These are phyloP conservation scores for Festucalex cinctus DNA, from an alignment of 2,113 vertebrate genomes.

Conservation along the genomic window DNA sequence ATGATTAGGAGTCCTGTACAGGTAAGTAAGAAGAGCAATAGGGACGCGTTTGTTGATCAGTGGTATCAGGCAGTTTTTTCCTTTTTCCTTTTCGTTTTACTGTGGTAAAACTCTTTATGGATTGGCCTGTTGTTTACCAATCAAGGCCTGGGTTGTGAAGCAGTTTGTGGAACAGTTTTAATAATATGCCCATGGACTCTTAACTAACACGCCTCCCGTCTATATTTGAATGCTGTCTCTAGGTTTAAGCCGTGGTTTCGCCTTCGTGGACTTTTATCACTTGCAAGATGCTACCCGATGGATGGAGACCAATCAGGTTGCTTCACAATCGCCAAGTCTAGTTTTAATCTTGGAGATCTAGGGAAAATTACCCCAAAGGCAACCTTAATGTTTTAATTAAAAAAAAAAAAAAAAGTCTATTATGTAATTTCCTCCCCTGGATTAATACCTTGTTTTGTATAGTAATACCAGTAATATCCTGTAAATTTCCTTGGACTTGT, in stretches of 20 bases:
- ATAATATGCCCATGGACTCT: conserved; percentile 96
- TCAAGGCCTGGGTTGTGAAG: conserved; percentile 94
- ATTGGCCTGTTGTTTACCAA: conserved; percentile 83
- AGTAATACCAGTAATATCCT: conserved; percentile 13
- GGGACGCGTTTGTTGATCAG: conserved; percentile 28
- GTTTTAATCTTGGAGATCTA: conserved; percentile 79
- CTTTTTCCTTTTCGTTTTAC: conserved; percentile 75
- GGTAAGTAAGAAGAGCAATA: conserved; percentile 58
- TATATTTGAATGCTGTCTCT: conserved; percentile 99
- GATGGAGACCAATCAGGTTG: conserved; percentile 99
- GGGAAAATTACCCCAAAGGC: conserved; percentile 65
- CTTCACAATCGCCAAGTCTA: conserved; percentile 99
- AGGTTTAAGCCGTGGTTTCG: conserved; percentile 99
- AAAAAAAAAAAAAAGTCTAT: background rate
- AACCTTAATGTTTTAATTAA: conserved; percentile 58
- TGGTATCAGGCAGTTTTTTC: conserved; percentile 68
- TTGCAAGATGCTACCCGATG: conserved; percentile 99
- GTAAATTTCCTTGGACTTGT: conserved; percentile 18
- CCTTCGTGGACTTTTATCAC: conserved; percentile 99
- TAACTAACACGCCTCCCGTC: conserved; percentile 99
- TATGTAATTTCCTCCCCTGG: background rate
- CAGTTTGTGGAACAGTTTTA: conserved; percentile 97
- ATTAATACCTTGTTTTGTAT: conserved; percentile 14
- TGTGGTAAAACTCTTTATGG: conserved; percentile 89
- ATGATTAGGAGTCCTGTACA: conserved; percentile 28